These are phyloP conservation scores for Neotoma lepida DNA, from an alignment of 2,113 vertebrate genomes.

Conservation along the genomic window DNA sequence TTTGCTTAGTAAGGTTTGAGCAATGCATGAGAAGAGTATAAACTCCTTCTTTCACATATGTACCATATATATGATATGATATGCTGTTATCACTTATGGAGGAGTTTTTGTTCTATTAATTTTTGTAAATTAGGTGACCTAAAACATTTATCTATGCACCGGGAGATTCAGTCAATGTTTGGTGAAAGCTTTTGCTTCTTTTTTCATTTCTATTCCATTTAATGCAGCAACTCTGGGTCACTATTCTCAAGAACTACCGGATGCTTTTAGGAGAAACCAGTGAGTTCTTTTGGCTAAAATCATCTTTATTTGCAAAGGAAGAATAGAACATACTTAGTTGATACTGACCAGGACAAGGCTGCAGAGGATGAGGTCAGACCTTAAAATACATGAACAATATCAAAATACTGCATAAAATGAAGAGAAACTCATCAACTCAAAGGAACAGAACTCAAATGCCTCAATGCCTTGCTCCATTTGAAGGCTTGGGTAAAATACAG, in stretches of 20 bases:
- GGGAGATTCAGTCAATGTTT: not conserved
- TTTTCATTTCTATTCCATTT: constrained; percentile 15
- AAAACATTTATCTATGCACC: not conserved
- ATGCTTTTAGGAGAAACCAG: not conserved
- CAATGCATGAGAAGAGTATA: constrained; percentile 2
- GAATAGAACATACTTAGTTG: constrained; percentile 21
- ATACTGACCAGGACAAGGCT: not conserved
- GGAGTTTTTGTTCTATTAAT: constrained; percentile 12
- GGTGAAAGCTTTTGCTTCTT: not conserved
- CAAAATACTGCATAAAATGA: constrained; percentile 26
- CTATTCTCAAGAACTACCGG: constrained; percentile 33
- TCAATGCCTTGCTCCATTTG: not conserved
- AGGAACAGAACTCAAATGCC: constrained; percentile 22
- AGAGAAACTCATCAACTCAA: constrained; percentile 10
- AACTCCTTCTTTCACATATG: not conserved
- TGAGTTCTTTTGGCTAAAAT: constrained; percentile 19
- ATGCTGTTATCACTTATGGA: constrained; percentile 16
- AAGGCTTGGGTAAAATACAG: not conserved
- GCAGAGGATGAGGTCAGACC: not conserved
- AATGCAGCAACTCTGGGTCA: not conserved
- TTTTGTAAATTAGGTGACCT: constrained; percentile 20
- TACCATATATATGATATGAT: not conserved
- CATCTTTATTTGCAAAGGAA: constrained; percentile 38
- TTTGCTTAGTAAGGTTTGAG: constrained; percentile 46
- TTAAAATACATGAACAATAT: not conserved